Evolutionary conservation across 2,888 invertebrate species (phyloP).

Genomic region (Phaonia tiefii): DNA sequence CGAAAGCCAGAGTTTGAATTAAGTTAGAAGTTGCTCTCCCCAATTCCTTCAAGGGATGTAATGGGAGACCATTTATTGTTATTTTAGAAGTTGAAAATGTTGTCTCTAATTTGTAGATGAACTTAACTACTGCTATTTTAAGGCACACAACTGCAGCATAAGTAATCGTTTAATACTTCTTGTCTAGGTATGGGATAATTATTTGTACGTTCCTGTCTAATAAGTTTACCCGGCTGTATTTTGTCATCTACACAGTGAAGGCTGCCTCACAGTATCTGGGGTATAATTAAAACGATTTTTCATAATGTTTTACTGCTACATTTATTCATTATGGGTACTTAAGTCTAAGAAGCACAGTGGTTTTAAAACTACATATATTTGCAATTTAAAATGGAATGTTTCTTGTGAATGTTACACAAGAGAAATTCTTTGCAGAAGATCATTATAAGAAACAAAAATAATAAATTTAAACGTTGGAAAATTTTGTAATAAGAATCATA

Average conservation of each 20-base stretch:
- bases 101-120: too few species aligned
- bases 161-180: neutral
- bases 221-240: neutral
- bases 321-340: conserved; percentile 29
- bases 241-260: neutral
- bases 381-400: too few species aligned
- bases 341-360: conserved; percentile 5
- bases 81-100: too few species aligned
- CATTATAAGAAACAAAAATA: too few species aligned
- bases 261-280: neutral
- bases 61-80: too few species aligned
- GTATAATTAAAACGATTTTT: conserved; percentile 28
- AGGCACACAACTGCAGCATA: neutral
- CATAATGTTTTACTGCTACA: conserved; percentile 29
- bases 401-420: too few species aligned
- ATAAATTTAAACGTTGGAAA: too few species aligned
- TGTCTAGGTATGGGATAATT: conserved; percentile 5
- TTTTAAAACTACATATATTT: neutral
- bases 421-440: too few species aligned
- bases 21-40: too few species aligned
- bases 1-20: too few species aligned
- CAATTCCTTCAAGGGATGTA: too few species aligned
- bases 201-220: neutral
- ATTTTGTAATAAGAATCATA: too few species aligned
- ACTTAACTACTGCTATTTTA: neutral